phyloP scores from a whole-genome alignment of 2,113 vertebrate species.

The Lampris incognitus region DNA sequence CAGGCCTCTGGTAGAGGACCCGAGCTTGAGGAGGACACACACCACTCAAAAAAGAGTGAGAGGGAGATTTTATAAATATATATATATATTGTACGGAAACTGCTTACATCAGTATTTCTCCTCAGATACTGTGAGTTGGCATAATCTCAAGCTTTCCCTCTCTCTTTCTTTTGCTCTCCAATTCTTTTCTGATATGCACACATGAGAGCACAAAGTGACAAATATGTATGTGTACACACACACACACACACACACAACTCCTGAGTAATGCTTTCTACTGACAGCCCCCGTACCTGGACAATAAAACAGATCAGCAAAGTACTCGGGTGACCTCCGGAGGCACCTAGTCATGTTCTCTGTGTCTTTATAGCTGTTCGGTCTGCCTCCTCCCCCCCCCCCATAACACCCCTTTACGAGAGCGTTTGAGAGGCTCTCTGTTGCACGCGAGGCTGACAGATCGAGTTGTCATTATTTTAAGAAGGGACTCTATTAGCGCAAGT shows the following conservation, averaged over 20 bases:
- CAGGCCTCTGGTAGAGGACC: too few relatives aligned
- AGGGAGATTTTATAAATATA: slow-evolving; percentile 51
- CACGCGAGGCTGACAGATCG: slow-evolving; percentile 56
- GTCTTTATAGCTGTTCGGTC: slow-evolving; percentile 63
- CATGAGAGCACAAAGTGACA: slow-evolving; percentile 43
- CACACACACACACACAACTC: slow-evolving; percentile 18
- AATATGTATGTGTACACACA: slow-evolving; percentile 22
- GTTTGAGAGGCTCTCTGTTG: slow-evolving; percentile 58
- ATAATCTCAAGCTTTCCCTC: slow-evolving; percentile 66
- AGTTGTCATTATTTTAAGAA: slow-evolving; percentile 73
- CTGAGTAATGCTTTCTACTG: slow-evolving; percentile 19
- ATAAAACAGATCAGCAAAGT: slow-evolving; percentile 68
- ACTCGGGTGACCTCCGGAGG: slow-evolving; percentile 51
- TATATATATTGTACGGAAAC: slow-evolving; percentile 75
- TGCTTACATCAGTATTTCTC: slow-evolving; percentile 75
- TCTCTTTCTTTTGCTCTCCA: slow-evolving; percentile 62
- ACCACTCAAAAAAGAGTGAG: too few relatives aligned
- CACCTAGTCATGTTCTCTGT: slow-evolving; percentile 55
- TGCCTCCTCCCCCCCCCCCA: slow-evolving; percentile 50
- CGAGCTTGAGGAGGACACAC: too few relatives aligned
- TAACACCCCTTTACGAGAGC: slow-evolving; percentile 62
- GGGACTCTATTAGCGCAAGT: slow-evolving; percentile 75
- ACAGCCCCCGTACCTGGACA: slow-evolving; percentile 47
- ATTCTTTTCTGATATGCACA: slow-evolving; percentile 55
- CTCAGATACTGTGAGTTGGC: slow-evolving; percentile 72